A percentile compares a stretch with the other conserved stretches of the same genome.
Evolutionary conservation across 2,797 vertebrate species (phyloP).

Genomic region (Coregonus sp.): DNA sequence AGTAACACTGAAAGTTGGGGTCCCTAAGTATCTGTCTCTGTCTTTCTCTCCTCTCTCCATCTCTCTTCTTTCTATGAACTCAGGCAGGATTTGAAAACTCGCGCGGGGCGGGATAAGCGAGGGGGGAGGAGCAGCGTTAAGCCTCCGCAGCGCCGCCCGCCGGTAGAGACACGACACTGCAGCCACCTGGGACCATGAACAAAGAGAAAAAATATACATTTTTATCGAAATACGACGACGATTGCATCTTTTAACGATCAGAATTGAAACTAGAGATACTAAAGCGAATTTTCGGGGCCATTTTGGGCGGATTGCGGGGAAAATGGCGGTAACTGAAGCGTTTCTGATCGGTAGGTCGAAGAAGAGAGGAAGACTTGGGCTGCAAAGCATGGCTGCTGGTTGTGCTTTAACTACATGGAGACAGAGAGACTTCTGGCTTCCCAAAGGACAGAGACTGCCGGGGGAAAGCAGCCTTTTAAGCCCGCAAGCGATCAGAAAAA

Average conservation of each 20-base stretch:
- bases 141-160: slow-evolving; percentile 79
- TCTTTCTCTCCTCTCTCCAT: slow-evolving; percentile 59
- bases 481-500: slow-evolving; percentile 60
- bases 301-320: slow-evolving; percentile 53
- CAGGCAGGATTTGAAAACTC: slow-evolving; percentile 72
- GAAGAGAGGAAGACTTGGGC: slow-evolving; percentile 77
- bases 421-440: slow-evolving; percentile 79
- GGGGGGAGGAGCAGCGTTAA: slow-evolving; percentile 71
- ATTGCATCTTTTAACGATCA: slow-evolving; percentile 62
- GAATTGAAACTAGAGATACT: slow-evolving; percentile 61
- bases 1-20: slow-evolving; percentile 53
- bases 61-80: slow-evolving; percentile 67
- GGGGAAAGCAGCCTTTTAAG: slow-evolving; percentile 48
- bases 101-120: slow-evolving; percentile 71
- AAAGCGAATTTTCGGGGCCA: slow-evolving; percentile 61
- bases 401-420: slow-evolving; percentile 90
- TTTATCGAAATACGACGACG: slow-evolving; percentile 64
- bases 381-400: slow-evolving; percentile 91
- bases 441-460: slow-evolving; percentile 71
- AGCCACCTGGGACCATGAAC: slow-evolving; percentile 87
- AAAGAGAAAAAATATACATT: slow-evolving; percentile 80
- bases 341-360: slow-evolving; percentile 76
- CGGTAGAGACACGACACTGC: slow-evolving; percentile 77
- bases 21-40: slow-evolving; percentile 45
- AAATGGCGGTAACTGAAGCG: slow-evolving; percentile 60